Evolutionary conservation across 2,797 vertebrate species (phyloP).

Genomic region (Cercopithecus petaurista): DNA sequence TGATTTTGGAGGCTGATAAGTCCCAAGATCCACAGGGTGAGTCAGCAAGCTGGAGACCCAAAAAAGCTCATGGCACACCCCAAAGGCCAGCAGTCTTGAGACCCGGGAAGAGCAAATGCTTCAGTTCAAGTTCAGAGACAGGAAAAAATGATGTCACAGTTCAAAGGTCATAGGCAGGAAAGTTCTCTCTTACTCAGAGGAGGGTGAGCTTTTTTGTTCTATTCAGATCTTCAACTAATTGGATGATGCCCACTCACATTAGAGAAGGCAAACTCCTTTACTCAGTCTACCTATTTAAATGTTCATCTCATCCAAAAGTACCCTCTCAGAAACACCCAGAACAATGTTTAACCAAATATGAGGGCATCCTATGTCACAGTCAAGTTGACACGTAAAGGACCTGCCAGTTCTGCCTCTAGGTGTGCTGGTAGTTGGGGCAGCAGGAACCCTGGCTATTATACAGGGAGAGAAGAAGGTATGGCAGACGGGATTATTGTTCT

Average conservation of each 20-base stretch:
- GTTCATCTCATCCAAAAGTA: not conserved
- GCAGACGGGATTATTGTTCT: not conserved
- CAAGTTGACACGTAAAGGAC: not conserved
- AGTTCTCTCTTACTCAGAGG: not conserved
- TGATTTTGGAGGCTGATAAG: not conserved
- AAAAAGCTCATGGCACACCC: not conserved
- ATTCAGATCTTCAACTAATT: not conserved
- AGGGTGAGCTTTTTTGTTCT: not conserved
- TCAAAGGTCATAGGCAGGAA: not conserved
- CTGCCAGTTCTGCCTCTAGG: not conserved
- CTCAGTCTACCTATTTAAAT: not conserved
- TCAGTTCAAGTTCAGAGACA: not conserved
- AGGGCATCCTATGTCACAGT: not conserved
- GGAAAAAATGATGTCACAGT: no score
- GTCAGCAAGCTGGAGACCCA: not conserved
- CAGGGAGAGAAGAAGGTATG: not conserved
- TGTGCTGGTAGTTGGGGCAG: not conserved
- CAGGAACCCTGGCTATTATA: not conserved
- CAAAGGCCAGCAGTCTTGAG: not conserved
- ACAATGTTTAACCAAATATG: not conserved
- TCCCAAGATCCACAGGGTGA: not conserved
- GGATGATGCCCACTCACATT: not conserved
- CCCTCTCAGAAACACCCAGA: not conserved
- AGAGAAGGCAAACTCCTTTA: not conserved
- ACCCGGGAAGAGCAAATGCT: not conserved